Percentiles rank a stretch among this genome's conserved stretches.
phyloP scores from a whole-genome alignment of 2,113 vertebrate genomes.

The Eptesicus fuscus region DNA sequence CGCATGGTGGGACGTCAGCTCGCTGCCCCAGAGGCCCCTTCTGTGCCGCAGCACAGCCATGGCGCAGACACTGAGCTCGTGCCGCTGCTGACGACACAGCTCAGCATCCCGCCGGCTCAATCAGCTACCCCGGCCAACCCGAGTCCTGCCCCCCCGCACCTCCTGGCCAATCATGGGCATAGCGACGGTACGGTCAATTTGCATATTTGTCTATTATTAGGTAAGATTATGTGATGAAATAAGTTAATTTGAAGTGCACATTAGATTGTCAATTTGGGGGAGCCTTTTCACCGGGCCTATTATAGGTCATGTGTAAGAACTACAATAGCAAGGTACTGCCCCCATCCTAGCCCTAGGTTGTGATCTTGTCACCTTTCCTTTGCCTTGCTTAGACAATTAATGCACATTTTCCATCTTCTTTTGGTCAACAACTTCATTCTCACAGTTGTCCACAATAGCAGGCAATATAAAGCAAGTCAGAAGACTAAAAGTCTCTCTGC shows the following conservation, averaged over 20 bases:
- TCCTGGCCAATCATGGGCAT: too few species aligned
- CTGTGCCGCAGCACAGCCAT: too few species aligned
- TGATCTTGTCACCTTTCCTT: neutral
- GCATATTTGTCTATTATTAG: too few species aligned
- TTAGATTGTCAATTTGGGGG: neutral
- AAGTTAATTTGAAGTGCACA: neutral
- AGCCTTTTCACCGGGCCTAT: neutral
- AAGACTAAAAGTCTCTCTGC: accelerated
- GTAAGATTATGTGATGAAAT: neutral
- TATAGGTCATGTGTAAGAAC: neutral
- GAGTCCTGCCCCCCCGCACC: too few species aligned
- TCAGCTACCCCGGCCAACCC: too few species aligned
- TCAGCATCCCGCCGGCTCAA: too few species aligned
- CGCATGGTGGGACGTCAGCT: too few species aligned
- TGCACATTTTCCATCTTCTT: neutral
- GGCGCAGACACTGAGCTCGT: too few species aligned
- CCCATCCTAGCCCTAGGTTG: accelerated
- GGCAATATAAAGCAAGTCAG: neutral
- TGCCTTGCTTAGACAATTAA: neutral
- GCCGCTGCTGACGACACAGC: too few species aligned
- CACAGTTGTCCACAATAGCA: neutral
- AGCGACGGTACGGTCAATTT: too few species aligned
- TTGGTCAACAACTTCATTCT: neutral
- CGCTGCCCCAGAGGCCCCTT: too few species aligned
- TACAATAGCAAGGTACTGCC: neutral